Base-by-base conservation (phyloP, 2,797 vertebrate genomes). In the Buphagus erythrorhynchus region DNA sequence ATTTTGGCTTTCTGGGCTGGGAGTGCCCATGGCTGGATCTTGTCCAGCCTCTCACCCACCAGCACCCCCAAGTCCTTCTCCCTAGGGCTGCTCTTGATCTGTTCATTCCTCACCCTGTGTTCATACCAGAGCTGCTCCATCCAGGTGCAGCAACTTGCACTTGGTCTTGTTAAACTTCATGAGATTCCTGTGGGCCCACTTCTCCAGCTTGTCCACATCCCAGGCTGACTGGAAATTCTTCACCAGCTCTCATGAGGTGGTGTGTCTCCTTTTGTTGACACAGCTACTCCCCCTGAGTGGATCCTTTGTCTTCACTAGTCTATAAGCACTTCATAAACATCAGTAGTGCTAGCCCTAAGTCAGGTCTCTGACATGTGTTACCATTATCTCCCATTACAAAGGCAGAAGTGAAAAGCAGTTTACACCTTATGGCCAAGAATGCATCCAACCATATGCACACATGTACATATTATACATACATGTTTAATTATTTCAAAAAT, bases 131-230 rank as follows among this genome's bases (percentile, higher is more conserved):
- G 14, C 0, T 42, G 29, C 15, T 55, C 42, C 49, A 35, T 17
- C 31, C 25, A 35, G 21, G 5, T 10, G 5, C 33, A 55, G 0
- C 33, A 48, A 5, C 7, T 6, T 9, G 13, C 9, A 38, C 6
- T 0, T 38, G 28, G 2, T 76, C n/a, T 2, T 57, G n/a, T 33
- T 74, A 59, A 73, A 74, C 4, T 17, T 31, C 57, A 19, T 14
- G 24, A 69, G 24, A 18, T 2, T 18, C 10, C 38, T 2, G 0
- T 33, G 38, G 28, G 6, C 17, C 16, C 17, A 51, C 3, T 83
- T 45, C 51, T 33, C 0, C 0, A 58, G 21, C 14, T 63, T 21
- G 10, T 18, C n/a, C 17, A 45, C 4, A 5, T 40, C 17, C 58
- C 38, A 65, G 15, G 20, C 38, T 58, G 26, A 42, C 8, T 28